Conservation (phyloP, 2,888 invertebrate genomes). For the Rotaria socialis region DNA sequence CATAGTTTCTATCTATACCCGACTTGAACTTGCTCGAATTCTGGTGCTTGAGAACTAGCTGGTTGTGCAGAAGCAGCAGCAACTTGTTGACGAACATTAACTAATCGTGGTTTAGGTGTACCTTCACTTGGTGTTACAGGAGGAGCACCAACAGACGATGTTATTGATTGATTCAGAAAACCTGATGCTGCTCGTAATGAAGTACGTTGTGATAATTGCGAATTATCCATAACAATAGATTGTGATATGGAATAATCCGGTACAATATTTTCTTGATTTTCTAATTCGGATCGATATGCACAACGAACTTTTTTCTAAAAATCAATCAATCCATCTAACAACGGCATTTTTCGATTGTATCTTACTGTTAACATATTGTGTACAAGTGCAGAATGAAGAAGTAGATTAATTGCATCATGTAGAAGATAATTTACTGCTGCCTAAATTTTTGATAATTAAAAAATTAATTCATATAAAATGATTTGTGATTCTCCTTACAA, state of each 20-base stretch:
- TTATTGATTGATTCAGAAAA: background rate
- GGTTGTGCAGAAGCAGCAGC: constrained; percentile 26
- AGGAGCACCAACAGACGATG: background rate
- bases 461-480: background rate
- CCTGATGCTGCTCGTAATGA: background rate
- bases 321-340: background rate
- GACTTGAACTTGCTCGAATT: constrained; percentile 16
- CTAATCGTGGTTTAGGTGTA: constrained; percentile 22
- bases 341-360: no score
- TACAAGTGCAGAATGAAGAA: constrained; percentile 5
- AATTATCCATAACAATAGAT: background rate
- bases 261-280: constrained; percentile 23
- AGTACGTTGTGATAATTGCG: constrained; percentile 1
- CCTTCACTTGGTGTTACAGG: background rate
- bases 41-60: background rate
- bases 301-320: constrained; percentile 31
- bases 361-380: constrained; percentile 20
- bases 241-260: background rate
- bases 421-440: constrained; percentile 21
- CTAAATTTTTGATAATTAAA: background rate
- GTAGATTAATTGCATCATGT: constrained; percentile 4
- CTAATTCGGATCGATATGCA: constrained; percentile 1
- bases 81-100: constrained; percentile 30
- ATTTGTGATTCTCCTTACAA: background rate
- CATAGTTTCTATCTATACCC: background rate